Evolutionary conservation across 2,113 vertebrate species (phyloP).

Genomic region (Meriones unguiculatus): DNA sequence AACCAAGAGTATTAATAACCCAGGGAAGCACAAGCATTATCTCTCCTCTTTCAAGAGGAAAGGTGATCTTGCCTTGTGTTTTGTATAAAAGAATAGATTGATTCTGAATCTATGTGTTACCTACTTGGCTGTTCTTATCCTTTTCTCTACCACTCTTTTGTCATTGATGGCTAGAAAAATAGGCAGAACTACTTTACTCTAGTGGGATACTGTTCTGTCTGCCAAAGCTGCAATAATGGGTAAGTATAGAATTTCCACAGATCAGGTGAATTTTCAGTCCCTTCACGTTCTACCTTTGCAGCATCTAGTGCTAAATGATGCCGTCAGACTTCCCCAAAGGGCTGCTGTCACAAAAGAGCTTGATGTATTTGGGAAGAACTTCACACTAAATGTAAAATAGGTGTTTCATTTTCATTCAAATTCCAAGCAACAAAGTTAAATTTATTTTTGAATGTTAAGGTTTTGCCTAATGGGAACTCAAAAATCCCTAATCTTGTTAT

Average conservation of each 20-base stretch:
- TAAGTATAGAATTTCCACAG: background rate
- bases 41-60: background rate
- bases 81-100: accelerated
- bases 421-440: background rate
- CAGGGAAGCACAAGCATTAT: background rate
- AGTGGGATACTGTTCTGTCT: background rate
- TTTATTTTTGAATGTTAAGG: background rate
- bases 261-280: background rate
- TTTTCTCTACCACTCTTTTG: accelerated
- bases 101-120: accelerated
- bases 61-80: background rate
- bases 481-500: background rate
- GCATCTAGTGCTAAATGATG: background rate
- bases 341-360: background rate
- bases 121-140: background rate
- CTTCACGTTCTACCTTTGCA: background rate
- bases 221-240: background rate
- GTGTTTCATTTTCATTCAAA: background rate
- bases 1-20: background rate
- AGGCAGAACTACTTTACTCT: background rate
- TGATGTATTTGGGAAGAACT: background rate
- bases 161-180: background rate
- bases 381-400: background rate
- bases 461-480: background rate
- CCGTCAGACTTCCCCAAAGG: background rate